These are phyloP conservation scores for Ondatra zibethicus DNA, from an alignment of 2,113 vertebrate genomes.

Conservation along the genomic window DNA sequence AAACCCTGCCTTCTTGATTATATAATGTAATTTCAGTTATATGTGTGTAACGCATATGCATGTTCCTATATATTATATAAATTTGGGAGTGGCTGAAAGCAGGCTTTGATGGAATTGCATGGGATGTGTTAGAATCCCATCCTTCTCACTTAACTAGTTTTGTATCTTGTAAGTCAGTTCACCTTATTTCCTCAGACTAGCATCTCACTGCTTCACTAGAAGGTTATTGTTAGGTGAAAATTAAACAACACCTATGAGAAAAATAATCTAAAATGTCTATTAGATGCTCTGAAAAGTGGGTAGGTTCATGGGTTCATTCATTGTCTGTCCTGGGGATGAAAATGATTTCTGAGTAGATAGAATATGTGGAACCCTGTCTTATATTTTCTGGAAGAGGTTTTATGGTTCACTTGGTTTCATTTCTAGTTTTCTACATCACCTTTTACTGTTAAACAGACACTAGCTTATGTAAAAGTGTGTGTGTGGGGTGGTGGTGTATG, in stretches of 20 bases:
- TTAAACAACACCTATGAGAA: neutral
- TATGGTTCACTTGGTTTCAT: neutral
- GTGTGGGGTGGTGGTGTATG: neutral
- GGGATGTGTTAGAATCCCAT: neutral
- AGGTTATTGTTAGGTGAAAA: neutral
- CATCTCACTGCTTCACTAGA: neutral
- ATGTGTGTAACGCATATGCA: neutral
- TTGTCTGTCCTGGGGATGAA: neutral
- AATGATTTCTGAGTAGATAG: neutral
- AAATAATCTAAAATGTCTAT: neutral
- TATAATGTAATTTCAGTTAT: neutral
- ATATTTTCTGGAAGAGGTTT: neutral
- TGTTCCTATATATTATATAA: neutral
- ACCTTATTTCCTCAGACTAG: neutral
- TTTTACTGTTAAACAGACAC: neutral
- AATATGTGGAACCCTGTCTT: neutral
- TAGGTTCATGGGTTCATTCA: neutral
- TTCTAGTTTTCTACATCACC: neutral
- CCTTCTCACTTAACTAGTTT: neutral
- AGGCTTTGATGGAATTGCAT: neutral
- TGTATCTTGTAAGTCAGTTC: neutral
- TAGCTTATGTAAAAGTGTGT: neutral
- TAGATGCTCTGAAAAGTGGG: neutral
- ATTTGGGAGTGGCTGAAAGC: neutral
- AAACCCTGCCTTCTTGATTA: neutral